Percentiles rank a stretch among this genome's conserved stretches.
Conservation (phyloP, 2,888 invertebrate species). For the Nasonia oneida region DNA sequence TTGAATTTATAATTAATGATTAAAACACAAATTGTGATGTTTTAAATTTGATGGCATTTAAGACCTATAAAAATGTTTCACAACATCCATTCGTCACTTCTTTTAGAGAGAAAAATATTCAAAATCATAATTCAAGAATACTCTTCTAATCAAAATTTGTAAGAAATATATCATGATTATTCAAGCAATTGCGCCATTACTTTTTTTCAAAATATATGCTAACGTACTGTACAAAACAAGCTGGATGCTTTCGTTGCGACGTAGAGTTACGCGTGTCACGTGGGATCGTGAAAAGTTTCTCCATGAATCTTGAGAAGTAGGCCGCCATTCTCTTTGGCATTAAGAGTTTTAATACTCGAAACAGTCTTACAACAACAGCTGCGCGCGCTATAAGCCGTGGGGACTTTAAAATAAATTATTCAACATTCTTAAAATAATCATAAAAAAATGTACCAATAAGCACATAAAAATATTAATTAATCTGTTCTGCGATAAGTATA, state of each 20-base stretch:
- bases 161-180: too few relatives aligned
- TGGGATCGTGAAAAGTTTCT: slow-evolving; percentile 38
- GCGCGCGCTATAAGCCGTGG: not conserved
- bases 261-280: slow-evolving; percentile 7
- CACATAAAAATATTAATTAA: too few relatives aligned
- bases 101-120: too few relatives aligned
- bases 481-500: not conserved
- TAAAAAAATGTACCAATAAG: not conserved
- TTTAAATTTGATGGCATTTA: too few relatives aligned
- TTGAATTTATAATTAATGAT: too few relatives aligned
- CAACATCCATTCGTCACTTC: too few relatives aligned
- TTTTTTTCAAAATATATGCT: not conserved
- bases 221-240: not conserved
- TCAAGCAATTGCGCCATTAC: too few relatives aligned
- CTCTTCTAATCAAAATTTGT: too few relatives aligned
- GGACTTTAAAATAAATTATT: not conserved
- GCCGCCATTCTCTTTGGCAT: slow-evolving; percentile 36
- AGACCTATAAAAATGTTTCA: too few relatives aligned
- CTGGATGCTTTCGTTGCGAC: not conserved
- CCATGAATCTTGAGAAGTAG: slow-evolving; percentile 48
- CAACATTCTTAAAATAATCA: not conserved
- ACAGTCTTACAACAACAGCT: not conserved
- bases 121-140: too few relatives aligned
- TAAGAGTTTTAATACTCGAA: not conserved
- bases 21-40: too few relatives aligned